phyloP scores from a whole-genome alignment of 2,888 invertebrate genomes.

The Lampropteryx suffumata region DNA sequence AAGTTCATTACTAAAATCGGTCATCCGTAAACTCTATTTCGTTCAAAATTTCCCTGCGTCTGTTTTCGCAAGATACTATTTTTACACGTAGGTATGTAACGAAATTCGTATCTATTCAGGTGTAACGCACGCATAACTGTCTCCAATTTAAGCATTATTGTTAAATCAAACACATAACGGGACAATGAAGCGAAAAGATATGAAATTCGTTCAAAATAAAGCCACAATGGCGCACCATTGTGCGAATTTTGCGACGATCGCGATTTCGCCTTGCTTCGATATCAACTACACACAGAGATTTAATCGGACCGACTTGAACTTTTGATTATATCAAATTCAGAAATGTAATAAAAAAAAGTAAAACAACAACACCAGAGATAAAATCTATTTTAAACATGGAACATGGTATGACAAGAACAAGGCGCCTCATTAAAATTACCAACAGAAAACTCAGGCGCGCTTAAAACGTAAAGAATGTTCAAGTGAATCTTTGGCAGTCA shows the following conservation, averaged over 20 bases:
- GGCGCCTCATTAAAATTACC: conserved; percentile 25
- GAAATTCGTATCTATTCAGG: conserved; percentile 21
- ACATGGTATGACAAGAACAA: conserved; percentile 23
- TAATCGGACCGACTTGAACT: conserved; percentile 14
- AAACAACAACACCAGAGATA: conserved; percentile 4
- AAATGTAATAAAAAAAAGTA: neutral
- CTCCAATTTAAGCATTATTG: conserved; percentile 38
- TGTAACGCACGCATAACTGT: conserved; percentile 21
- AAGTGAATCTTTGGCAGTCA: conserved; percentile 25
- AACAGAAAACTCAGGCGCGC: conserved; percentile 13
- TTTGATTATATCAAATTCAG: neutral
- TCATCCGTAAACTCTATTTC: neutral
- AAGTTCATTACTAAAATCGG: conserved; percentile 10
- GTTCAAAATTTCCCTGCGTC: neutral
- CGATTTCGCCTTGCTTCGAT: conserved; percentile 41
- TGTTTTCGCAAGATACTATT: conserved; percentile 7
- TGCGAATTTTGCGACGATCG: conserved; percentile 46
- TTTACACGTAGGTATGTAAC: conserved; percentile 1
- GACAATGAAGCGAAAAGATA: conserved; percentile 47
- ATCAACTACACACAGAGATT: conserved; percentile 17
- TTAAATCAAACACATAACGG: conserved; percentile 43
- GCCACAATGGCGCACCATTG: conserved; percentile 39
- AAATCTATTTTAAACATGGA: conserved; percentile 21
- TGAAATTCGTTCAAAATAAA: conserved; percentile 51
- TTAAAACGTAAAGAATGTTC: conserved; percentile 25